Percentiles rank a stretch among this genome's conserved stretches.
Conservation (phyloP, 1,140 invertebrate species). For the Panulirus ornatus region DNA sequence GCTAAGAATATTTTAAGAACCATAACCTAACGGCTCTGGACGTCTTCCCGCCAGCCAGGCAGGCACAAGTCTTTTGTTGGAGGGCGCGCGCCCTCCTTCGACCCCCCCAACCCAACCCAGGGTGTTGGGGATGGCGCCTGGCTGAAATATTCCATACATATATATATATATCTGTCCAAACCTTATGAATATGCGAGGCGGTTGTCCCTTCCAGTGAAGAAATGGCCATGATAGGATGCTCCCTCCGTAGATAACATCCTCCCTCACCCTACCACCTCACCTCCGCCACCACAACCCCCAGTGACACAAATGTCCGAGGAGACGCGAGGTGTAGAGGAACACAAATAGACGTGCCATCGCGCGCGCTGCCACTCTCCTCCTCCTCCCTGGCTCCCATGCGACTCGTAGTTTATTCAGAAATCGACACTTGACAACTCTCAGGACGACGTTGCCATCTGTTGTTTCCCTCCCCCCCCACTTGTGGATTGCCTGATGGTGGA, state of each 20-base stretch:
- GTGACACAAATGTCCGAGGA: not conserved
- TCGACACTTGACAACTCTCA: constrained; percentile 36
- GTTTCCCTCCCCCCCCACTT: not conserved
- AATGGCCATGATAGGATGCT: too few species aligned
- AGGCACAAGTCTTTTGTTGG: too few species aligned
- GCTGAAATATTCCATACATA: not conserved
- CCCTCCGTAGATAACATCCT: constrained; percentile 18
- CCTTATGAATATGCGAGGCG: not conserved
- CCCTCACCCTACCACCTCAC: not conserved
- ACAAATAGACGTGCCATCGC: not conserved
- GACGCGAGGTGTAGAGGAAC: constrained; percentile 1
- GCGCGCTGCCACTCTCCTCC: not conserved
- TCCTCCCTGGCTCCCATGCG: not conserved
- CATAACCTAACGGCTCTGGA: not conserved
- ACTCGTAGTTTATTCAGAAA: constrained; percentile 19
- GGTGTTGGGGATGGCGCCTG: too few species aligned
- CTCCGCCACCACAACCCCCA: not conserved
- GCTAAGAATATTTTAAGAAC: not conserved
- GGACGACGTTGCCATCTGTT: not conserved
- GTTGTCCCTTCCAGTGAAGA: too few species aligned
- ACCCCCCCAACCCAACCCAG: too few species aligned
- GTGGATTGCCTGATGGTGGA: not conserved
- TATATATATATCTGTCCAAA: not conserved
- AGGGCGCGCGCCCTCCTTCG: too few species aligned
- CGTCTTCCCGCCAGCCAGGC: too few species aligned